Percentiles rank a stretch among this genome's conserved stretches.
phyloP scores from a whole-genome alignment of 2,113 vertebrate species.

The Pangasianodon gigas region DNA sequence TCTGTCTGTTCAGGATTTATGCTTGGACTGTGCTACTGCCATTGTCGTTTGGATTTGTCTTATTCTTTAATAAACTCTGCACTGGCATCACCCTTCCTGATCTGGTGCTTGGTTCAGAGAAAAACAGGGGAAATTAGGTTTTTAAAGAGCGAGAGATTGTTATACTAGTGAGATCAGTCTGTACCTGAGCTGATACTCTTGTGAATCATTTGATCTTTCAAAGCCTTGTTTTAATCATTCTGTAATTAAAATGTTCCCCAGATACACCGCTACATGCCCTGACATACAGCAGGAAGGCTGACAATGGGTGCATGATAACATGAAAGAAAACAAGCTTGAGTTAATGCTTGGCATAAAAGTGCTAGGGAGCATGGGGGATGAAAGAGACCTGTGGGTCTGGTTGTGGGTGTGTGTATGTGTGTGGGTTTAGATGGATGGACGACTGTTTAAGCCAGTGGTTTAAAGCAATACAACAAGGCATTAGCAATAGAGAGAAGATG shows the following conservation, averaged over 20 bases:
- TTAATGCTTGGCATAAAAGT: conserved; percentile 13
- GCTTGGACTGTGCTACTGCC: background rate
- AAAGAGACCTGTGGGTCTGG: background rate
- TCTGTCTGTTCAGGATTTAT: background rate
- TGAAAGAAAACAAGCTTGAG: conserved; percentile 12
- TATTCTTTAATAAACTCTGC: background rate
- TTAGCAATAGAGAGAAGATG: background rate
- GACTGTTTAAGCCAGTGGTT: background rate
- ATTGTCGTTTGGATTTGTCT: background rate
- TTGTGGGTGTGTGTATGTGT: background rate
- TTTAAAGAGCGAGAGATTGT: background rate
- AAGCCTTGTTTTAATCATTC: conserved; percentile 10
- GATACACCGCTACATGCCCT: background rate
- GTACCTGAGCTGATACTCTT: conserved; percentile 1
- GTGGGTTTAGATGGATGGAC: background rate
- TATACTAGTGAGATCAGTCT: background rate
- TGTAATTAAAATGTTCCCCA: conserved; percentile 22
- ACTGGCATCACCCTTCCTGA: background rate
- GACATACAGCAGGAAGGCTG: conserved; percentile 16
- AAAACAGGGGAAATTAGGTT: background rate
- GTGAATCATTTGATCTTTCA: background rate
- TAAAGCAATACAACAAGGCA: background rate
- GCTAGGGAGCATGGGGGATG: background rate
- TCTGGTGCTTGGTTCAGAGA: background rate
- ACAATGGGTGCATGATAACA: conserved; percentile 13